Evolutionary conservation across 1,140 invertebrate species (phyloP), one percentile per base, ranked within the genome.

Genomic region (Watersipora subatra): DNA sequence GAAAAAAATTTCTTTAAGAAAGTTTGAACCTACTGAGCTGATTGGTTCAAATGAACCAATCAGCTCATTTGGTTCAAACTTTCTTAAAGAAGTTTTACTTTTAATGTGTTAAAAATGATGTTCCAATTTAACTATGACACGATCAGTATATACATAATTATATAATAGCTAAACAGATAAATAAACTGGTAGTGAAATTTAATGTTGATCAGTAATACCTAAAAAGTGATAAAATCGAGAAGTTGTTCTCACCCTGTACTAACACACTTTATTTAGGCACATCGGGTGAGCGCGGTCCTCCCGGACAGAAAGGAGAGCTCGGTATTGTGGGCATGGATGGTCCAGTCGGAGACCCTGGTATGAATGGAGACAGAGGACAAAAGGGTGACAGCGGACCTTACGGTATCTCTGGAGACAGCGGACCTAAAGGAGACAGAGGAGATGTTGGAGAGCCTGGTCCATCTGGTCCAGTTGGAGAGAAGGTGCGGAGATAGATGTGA

Each of bases 311-410:
- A 19, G 34, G 34, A 46, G 34, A 46, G 34, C 34, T 19, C 34
- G 34, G 34, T 19, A 7, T 19, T 19, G 87, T 89, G 81, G 88
- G 88, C 2, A 87, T 87, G 3, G 77, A 86, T 70, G 88, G 88
- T 2, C 87, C 89, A 79, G 84, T 84, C 63, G 89, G 89, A 3
- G 77, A 83, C 15, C 79, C 84, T 28, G 88, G 88, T 1, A 79
- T 82, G 1, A 68, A 71, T 1, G 83, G 83, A 62, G 82, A 84
- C 67, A 84, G 83, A 61, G 71, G 34, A 46, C 7, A 12, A n/a
- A 46, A 46, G n/a, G 34, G 34, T 12, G 34, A 46, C 25, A 63
- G 27, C 28, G 28, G 30, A 30, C 57, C 25, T 7, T 26, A 59
- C 57, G n/a, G 25, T 22, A 22, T 26, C 20, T 7, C 7, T 46